phyloP scores from a whole-genome alignment of 2,113 vertebrate species.

The Cynocephalus volans region DNA sequence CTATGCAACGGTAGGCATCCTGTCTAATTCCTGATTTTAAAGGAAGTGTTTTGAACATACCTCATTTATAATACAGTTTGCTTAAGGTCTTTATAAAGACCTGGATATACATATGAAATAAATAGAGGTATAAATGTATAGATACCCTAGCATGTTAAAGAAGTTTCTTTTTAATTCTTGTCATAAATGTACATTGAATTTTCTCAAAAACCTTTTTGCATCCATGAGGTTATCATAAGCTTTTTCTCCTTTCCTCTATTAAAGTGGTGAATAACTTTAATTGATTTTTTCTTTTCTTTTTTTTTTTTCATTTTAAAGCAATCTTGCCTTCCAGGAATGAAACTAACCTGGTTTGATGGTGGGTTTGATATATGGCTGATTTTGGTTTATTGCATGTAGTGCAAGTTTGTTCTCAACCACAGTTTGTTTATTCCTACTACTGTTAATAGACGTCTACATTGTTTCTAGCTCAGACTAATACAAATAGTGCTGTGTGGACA shows the following conservation, averaged over 20 bases:
- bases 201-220: neutral
- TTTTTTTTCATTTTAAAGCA: neutral
- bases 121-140: neutral
- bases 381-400: neutral
- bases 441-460: neutral
- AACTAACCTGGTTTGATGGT: neutral
- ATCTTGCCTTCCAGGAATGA: neutral
- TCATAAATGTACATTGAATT: neutral
- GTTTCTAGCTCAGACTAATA: neutral
- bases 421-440: neutral
- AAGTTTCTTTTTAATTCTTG: neutral
- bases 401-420: neutral
- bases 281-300: neutral
- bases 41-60: neutral
- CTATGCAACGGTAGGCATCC: neutral
- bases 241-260: neutral
- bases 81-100: neutral
- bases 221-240: neutral
- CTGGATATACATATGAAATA: neutral
- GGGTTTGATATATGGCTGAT: neutral
- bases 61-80: neutral
- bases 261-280: neutral
- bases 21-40: neutral
- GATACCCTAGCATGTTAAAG: too few species aligned
- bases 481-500: neutral